Percentiles rank a stretch among this genome's conserved stretches.
Conservation (phyloP, 1,140 invertebrate genomes). For the Cheumatopsyche charites region DNA sequence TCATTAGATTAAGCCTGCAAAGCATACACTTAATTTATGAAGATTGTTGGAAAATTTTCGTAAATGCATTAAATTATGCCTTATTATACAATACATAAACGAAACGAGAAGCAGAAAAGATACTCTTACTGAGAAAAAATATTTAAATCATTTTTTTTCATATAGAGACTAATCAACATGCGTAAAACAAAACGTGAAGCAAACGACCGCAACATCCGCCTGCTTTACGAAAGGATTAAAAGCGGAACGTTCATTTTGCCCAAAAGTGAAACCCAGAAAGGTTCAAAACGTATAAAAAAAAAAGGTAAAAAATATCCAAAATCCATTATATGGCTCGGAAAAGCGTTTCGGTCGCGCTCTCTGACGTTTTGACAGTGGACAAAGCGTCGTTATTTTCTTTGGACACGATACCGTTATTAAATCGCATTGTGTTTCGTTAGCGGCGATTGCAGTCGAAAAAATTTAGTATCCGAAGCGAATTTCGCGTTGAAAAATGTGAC, state of each 20-base stretch:
- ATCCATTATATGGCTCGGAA: slow-evolving; percentile 3
- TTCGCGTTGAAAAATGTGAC: background rate
- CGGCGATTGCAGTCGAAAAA: background rate
- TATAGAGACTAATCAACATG: too few relatives aligned
- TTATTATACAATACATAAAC: too few relatives aligned
- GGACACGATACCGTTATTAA: background rate
- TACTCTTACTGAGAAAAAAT: too few relatives aligned
- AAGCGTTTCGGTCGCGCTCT: background rate
- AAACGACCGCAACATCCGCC: background rate
- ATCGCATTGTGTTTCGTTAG: background rate
- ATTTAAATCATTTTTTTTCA: too few relatives aligned
- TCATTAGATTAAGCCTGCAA: too few relatives aligned
- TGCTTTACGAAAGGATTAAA: slow-evolving; percentile 3
- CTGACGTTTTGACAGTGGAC: slow-evolving; percentile 14
- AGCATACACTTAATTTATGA: too few relatives aligned
- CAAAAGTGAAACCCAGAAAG: background rate
- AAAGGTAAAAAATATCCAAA: background rate
- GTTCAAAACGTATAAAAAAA: too few relatives aligned
- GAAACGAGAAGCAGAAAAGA: too few relatives aligned
- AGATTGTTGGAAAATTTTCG: too few relatives aligned
- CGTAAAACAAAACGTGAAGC: too few relatives aligned
- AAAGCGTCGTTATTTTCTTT: slow-evolving; percentile 7
- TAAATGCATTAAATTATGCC: too few relatives aligned
- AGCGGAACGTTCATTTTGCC: background rate
- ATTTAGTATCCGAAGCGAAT: background rate